A percentile compares a stretch with the other conserved stretches of the same genome.
Conservation (phyloP, 2,113 vertebrate species). For the Pteronura brasiliensis region DNA sequence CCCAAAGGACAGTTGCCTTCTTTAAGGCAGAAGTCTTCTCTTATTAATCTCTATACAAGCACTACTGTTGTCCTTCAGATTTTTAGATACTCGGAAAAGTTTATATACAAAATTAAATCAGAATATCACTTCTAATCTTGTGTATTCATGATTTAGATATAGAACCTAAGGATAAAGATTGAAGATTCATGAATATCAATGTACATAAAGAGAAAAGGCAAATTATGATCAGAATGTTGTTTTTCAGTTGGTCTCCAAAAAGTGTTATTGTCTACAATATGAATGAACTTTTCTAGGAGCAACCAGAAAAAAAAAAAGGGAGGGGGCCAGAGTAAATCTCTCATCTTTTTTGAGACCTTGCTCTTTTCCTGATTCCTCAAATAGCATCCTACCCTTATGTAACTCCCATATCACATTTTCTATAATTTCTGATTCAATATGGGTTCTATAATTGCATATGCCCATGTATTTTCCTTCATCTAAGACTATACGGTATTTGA, state of each 20-base stretch:
- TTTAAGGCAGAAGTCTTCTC: background rate
- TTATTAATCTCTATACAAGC: background rate
- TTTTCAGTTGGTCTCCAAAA: background rate
- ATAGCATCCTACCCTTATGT: background rate
- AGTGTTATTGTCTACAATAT: background rate
- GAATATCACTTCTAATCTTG: background rate
- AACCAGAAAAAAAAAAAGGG: background rate
- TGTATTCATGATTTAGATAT: background rate
- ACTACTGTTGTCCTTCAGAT: background rate
- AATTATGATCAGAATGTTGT: background rate
- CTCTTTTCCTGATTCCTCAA: background rate
- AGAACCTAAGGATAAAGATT: background rate
- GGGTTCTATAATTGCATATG: background rate
- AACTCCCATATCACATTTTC: background rate
- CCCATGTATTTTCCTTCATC: background rate
- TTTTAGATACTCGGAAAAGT: background rate
- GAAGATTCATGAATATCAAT: background rate
- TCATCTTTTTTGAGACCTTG: background rate
- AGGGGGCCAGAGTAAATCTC: background rate
- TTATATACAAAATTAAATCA: background rate
- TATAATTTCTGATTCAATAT: background rate
- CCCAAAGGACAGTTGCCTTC: background rate
- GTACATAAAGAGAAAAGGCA: background rate
- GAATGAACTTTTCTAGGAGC: background rate
- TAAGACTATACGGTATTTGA: background rate